These are phyloP conservation scores for Coelopa pilipes DNA, from an alignment of 2,888 invertebrate genomes.

Conservation along the genomic window DNA sequence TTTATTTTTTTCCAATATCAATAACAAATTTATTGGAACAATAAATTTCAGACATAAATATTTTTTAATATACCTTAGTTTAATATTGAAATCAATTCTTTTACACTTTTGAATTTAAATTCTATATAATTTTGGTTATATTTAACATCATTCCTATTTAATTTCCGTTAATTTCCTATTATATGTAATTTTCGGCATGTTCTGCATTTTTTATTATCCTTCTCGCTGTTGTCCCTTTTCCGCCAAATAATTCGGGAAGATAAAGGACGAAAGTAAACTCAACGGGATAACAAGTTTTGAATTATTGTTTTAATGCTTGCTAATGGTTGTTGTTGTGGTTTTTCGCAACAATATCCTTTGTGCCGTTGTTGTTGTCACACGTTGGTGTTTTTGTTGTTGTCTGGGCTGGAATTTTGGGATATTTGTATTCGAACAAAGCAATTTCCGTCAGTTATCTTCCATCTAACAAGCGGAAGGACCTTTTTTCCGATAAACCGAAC, in stretches of 20 bases:
- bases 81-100: neutral
- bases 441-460: constrained; percentile 26
- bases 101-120: neutral
- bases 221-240: neutral
- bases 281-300: constrained; percentile 16
- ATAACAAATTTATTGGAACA: neutral
- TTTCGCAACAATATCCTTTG: too few relatives aligned
- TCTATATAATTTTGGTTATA: neutral
- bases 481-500: neutral
- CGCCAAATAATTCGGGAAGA: neutral
- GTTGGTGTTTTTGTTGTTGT: too few relatives aligned
- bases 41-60: neutral
- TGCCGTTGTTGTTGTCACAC: too few relatives aligned
- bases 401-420: neutral
- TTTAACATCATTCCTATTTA: neutral
- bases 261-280: neutral
- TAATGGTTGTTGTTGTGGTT: neutral
- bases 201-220: neutral
- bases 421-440: constrained; percentile 27
- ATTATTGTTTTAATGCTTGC: constrained; percentile 21
- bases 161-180: neutral
- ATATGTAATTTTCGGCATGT: neutral
- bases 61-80: neutral
- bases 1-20: neutral
- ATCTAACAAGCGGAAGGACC: constrained; percentile 30